These are phyloP conservation scores for Cephalopachus bancanus DNA, from an alignment of 2,797 vertebrate genomes.

Conservation along the genomic window DNA sequence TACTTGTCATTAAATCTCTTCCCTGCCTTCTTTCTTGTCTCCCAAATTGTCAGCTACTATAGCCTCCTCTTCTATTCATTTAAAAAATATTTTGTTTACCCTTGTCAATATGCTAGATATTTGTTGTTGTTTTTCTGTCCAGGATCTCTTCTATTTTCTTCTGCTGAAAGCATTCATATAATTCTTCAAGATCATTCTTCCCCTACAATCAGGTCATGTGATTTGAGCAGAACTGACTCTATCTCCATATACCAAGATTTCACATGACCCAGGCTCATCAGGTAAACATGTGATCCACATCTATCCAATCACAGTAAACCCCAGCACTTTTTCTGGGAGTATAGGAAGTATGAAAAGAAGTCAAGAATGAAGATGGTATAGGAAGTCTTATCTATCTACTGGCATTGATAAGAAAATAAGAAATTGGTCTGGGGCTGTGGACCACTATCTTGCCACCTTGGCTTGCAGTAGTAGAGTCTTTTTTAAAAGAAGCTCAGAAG, in stretches of 20 bases:
- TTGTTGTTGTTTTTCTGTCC: not conserved
- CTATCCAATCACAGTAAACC: not conserved
- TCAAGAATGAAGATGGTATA: not conserved
- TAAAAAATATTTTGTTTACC: not conserved
- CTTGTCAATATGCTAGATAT: not conserved
- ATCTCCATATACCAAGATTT: not conserved
- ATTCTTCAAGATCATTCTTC: slow-evolving; percentile 9
- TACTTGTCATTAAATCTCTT: not conserved
- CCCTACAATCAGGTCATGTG: not conserved
- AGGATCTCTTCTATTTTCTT: not conserved
- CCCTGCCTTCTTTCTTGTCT: not conserved
- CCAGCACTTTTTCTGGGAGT: not conserved
- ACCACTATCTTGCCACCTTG: not conserved
- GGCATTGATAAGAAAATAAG: not conserved
- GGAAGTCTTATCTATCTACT: not conserved
- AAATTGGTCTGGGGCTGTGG: not conserved
- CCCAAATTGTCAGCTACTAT: not conserved
- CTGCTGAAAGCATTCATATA: not conserved
- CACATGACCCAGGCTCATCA: not conserved
- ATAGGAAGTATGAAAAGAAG: not conserved
- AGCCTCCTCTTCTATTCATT: not conserved
- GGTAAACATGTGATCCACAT: not conserved
- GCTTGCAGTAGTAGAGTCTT: not conserved
- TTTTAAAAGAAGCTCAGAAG: not conserved
- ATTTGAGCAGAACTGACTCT: not conserved